A percentile compares a stretch with the other conserved stretches of the same genome.
phyloP scores from a whole-genome alignment of 2,113 vertebrate species.

The Archilochus colubris region DNA sequence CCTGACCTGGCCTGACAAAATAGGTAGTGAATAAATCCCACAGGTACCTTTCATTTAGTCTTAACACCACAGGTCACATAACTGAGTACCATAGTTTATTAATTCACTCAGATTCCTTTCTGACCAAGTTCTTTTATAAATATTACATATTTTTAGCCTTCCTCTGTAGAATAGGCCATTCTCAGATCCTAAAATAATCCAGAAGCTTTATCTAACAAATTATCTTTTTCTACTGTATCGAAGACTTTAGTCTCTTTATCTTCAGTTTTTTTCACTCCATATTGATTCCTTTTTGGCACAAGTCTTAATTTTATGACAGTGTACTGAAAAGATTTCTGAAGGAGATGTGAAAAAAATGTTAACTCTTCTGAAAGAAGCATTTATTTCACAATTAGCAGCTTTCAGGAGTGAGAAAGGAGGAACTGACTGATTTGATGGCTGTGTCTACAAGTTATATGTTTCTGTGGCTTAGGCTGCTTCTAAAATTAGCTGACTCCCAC shows the following conservation, averaged over 20 bases:
- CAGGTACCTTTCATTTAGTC: not conserved
- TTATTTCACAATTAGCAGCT: not conserved
- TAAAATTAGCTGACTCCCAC: not conserved
- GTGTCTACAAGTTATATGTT: not conserved
- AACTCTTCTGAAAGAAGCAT: not conserved
- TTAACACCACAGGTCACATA: not conserved
- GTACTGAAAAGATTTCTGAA: not conserved
- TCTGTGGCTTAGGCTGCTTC: not conserved
- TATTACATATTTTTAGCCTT: not conserved
- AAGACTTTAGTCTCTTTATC: not conserved
- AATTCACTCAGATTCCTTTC: not conserved
- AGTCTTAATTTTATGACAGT: not conserved
- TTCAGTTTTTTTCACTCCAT: not conserved
- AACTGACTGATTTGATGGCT: not conserved
- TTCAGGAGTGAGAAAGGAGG: not conserved
- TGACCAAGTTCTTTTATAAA: not conserved
- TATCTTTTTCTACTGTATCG: not conserved
- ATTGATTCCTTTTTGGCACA: not conserved
- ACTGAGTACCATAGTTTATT: not conserved
- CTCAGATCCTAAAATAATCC: not conserved
- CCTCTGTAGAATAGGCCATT: not conserved
- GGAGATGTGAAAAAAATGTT: not conserved
- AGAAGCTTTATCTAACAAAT: not conserved
- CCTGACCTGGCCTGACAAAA: not conserved
- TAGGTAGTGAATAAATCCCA: not conserved